These are phyloP conservation scores for Plumapathes pennacea DNA, from an alignment of 92 coral and sea anemone species.

Conservation along the genomic window DNA sequence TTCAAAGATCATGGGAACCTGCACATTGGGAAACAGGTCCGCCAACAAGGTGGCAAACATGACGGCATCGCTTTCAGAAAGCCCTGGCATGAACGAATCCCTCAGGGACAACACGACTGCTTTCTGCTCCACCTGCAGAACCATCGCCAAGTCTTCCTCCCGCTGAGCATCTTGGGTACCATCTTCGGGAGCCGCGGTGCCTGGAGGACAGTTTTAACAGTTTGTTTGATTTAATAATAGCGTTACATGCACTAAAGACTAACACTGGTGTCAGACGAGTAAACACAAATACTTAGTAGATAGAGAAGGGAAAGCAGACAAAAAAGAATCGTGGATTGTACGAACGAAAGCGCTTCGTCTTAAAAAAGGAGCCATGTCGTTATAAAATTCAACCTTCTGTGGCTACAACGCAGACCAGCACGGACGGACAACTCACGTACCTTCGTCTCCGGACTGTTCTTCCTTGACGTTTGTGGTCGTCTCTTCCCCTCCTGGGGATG, in stretches of 20 bases:
- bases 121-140: constrained; percentile 65
- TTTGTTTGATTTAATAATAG: too few relatives aligned
- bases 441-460: constrained; percentile 6
- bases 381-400: too few relatives aligned
- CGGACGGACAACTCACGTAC: too few relatives aligned
- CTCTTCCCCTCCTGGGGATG: neutral
- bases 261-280: too few relatives aligned
- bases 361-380: too few relatives aligned
- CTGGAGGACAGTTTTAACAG: too few relatives aligned
- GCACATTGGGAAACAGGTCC: constrained; percentile 82
- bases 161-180: constrained; percentile 11
- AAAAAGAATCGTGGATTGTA: too few relatives aligned
- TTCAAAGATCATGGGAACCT: constrained; percentile 87
- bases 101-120: constrained; percentile 81
- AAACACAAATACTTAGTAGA: too few relatives aligned
- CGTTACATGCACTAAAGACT: too few relatives aligned
- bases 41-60: constrained; percentile 86
- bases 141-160: constrained; percentile 21
- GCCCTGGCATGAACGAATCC: constrained; percentile 88
- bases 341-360: too few relatives aligned
- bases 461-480: neutral
- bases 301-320: too few relatives aligned
- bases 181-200: constrained; percentile 1
- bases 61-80: constrained; percentile 76
- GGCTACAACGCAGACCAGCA: too few relatives aligned